Evolutionary conservation across 2,797 vertebrate species (phyloP), one percentile per base, ranked within the genome.

Genomic region (Melanotaenia nigrans): DNA sequence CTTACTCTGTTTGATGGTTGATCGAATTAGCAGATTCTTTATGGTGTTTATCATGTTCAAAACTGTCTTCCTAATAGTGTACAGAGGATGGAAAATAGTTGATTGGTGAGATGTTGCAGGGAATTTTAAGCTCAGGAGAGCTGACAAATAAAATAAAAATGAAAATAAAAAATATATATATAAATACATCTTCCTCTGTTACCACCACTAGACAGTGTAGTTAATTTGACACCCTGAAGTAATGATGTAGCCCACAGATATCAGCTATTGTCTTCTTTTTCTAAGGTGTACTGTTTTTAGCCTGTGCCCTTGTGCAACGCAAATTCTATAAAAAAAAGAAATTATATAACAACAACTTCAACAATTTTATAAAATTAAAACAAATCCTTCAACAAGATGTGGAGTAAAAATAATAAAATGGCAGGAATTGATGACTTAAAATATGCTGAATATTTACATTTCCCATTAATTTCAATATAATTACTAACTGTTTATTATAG

Each of bases 221-320:
- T 81, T 70, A 81, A 79, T 64, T 24, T 68, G 74, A 74, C 71
- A 65, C 74, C 58, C 73, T 69, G 75, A n/a, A 10, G 80, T 78
- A 73, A 83, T 77, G 68, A 85, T 73, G 82, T 73, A 70, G 70
- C 72, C 63, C 33, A 53, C 30, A 77, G 76, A 77, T 66, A 71
- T 71, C 53, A 65, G 70, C 54, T 78, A 68, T 62, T 62, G 40
- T 49, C 49, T 22, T 67, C 54, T 66, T 75, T 68, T 54, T 53
- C 20, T 36, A 4, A 22, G n/a, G 12, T 16, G 0, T 11, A 72
- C 79, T 86, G 85, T 79, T 81, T 85, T 81, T 83, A 89, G 68
- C 76, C 35, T 30, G 24, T 24, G 30, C 28, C 66, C 61, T 67
- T 57, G 71, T 77, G 32, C 33, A 65, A 63, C 71, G 33, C 53